Evolutionary conservation across 2,797 vertebrate species (phyloP).

Genomic region (Hapalemur alaotrensis): DNA sequence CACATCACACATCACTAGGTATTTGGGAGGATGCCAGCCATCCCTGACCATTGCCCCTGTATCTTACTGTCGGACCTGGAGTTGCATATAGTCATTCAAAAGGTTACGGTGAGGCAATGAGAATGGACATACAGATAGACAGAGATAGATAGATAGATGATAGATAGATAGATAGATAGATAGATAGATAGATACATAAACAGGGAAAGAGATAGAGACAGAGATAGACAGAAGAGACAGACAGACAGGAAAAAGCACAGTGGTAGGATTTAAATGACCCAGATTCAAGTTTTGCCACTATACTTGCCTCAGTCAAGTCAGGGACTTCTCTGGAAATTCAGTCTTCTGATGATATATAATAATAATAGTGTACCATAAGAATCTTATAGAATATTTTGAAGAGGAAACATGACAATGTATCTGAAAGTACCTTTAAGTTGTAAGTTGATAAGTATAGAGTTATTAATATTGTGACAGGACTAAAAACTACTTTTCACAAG

Average conservation of each 20-base stretch:
- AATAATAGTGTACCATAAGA: neutral
- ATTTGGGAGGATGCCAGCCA: neutral
- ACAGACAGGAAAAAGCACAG: neutral
- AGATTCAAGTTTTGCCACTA: neutral
- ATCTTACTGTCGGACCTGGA: neutral
- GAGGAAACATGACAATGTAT: neutral
- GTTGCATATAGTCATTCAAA: neutral
- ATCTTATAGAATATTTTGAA: neutral
- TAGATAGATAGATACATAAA: neutral
- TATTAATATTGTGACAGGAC: neutral
- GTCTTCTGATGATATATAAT: neutral
- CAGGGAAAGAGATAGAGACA: neutral
- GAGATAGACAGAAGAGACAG: neutral
- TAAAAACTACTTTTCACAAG: constrained; percentile 7
- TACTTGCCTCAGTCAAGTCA: neutral
- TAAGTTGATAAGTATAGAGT: neutral
- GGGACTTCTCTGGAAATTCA: neutral
- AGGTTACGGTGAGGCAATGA: neutral
- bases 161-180: neutral
- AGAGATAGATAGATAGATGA: neutral
- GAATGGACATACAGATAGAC: neutral
- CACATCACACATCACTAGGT: neutral
- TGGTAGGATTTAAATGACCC: neutral
- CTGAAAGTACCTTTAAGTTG: neutral
- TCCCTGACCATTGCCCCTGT: neutral